Evolutionary conservation across 53 echinoderm and acorn worm species (phyloP).

Genomic region (Hippasteria phrygiana): DNA sequence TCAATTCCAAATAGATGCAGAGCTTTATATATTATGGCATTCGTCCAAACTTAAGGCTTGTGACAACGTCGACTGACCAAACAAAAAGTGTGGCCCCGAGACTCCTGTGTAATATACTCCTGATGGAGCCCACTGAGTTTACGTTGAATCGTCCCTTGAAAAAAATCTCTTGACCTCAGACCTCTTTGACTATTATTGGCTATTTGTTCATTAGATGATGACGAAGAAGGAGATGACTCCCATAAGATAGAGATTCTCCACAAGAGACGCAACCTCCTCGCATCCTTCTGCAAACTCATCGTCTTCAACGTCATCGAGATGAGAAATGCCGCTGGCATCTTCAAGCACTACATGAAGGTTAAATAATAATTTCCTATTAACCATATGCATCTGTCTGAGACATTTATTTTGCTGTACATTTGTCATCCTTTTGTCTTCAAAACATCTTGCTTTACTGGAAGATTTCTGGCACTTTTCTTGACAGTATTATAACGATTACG

Average conservation of each 20-base stretch:
- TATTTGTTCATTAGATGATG: conserved; percentile 79
- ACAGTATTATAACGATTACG: conserved; percentile 98
- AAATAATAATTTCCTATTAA: background rate
- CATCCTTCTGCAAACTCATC: conserved; percentile 98
- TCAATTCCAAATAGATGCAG: no score
- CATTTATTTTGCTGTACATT: background rate
- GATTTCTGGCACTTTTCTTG: conserved; percentile 13
- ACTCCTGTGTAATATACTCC: no score
- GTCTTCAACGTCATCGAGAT: conserved; percentile 99
- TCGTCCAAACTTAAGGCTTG: no score
- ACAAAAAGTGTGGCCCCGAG: no score
- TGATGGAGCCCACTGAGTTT: no score
- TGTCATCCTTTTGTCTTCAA: background rate
- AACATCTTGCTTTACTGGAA: background rate
- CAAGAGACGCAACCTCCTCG: conserved; percentile 96
- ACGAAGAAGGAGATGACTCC: conserved; percentile 96
- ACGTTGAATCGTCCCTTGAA: no score
- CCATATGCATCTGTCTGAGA: background rate
- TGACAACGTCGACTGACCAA: no score
- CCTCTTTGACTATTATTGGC: no score
- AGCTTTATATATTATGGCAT: no score
- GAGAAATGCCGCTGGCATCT: conserved; percentile 98
- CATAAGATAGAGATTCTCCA: conserved; percentile 99
- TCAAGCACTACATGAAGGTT: conserved; percentile 99
- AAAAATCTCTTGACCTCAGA: no score